phyloP scores from a whole-genome alignment of 2,888 invertebrate genomes.

The Nipponacmea schrenckii region DNA sequence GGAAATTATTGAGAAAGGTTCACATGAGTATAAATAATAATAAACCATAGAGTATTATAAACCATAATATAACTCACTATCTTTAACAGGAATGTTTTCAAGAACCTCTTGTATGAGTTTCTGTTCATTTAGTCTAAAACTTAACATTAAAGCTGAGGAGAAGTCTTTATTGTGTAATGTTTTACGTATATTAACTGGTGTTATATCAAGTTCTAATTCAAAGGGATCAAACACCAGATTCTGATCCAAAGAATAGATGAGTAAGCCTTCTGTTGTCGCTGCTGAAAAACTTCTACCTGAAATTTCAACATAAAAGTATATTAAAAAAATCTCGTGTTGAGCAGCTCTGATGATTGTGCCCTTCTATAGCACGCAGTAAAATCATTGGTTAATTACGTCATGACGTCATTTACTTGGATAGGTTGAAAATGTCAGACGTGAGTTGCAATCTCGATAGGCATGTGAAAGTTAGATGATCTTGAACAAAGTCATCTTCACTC shows the following conservation, averaged over 20 bases:
- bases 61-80: slow-evolving; percentile 72
- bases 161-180: slow-evolving; percentile 58
- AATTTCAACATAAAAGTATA: slow-evolving; percentile 3
- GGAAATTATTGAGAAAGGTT: no score
- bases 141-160: slow-evolving; percentile 80
- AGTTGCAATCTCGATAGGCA: no score
- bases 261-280: slow-evolving; percentile 93
- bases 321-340: no score
- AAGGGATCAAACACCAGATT: slow-evolving; percentile 90
- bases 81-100: slow-evolving; percentile 81
- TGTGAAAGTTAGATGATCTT: no score
- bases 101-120: slow-evolving; percentile 81
- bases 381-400: no score
- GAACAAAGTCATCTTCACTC: no score
- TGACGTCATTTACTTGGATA: no score
- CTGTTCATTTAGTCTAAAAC: slow-evolving; percentile 86
- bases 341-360: no score
- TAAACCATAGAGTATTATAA: no score
- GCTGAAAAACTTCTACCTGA: slow-evolving; percentile 81
- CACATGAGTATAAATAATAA: no score
- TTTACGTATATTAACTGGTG: slow-evolving; percentile 72
- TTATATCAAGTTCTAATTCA: slow-evolving; percentile 85
- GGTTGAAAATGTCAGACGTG: no score
- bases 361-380: no score
- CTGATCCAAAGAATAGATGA: slow-evolving; percentile 86